Conservation (phyloP, 2,888 invertebrate genomes). For the Caenorhabditis imperialis region DNA sequence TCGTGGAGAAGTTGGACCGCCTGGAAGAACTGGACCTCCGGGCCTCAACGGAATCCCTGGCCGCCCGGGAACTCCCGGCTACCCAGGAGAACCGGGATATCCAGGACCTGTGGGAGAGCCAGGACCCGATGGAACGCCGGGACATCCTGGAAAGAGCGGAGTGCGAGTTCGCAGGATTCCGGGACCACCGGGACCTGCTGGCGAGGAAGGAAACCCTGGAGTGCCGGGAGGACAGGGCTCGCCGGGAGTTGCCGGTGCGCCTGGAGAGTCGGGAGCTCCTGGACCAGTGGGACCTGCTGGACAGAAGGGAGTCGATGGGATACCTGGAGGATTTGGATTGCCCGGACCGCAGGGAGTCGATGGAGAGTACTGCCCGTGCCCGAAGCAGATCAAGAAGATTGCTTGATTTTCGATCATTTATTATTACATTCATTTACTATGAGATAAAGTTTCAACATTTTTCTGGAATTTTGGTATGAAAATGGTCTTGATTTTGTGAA, state of each 20-base stretch:
- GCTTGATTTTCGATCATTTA: no score
- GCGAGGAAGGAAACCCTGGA: conserved; percentile 53
- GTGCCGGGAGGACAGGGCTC: conserved; percentile 44
- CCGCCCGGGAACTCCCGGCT: conserved; percentile 43
- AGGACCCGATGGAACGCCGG: conserved; percentile 48
- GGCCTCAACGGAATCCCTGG: conserved; percentile 60
- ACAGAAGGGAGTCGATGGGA: conserved; percentile 48
- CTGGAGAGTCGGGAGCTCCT: conserved; percentile 58
- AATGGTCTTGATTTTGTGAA: no score
- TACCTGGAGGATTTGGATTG: conserved; percentile 30
- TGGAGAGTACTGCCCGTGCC: conserved; percentile 60
- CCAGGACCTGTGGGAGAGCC: conserved; percentile 56
- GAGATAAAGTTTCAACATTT: no score
- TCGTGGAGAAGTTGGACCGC: conserved; percentile 47
- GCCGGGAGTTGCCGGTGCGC: conserved; percentile 46
- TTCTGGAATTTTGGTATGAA: no score
- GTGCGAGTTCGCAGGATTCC: conserved; percentile 24
- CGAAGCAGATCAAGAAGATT: conserved; percentile 43
- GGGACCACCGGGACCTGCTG: conserved; percentile 55
- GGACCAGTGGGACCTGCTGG: conserved; percentile 70
- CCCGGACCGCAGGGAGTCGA: conserved; percentile 49
- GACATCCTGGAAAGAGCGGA: conserved; percentile 44
- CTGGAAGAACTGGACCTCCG: conserved; percentile 30
- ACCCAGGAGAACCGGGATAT: conserved; percentile 50
- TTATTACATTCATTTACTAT: no score